Conservation (phyloP, 2,888 invertebrate genomes). For the Caenorhabditis macrosperma region DNA sequence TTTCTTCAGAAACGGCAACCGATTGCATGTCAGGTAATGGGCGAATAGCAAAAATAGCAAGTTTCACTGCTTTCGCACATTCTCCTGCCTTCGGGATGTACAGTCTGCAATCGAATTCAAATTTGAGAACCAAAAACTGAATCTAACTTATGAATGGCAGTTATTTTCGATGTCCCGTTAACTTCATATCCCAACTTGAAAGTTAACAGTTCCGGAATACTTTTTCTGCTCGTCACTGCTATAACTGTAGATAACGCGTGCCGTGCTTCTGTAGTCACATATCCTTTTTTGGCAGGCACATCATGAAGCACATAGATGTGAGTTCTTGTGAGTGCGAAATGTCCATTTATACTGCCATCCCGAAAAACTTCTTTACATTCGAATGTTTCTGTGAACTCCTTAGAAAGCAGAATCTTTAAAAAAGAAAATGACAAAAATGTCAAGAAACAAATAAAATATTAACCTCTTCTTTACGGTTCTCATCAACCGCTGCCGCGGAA, state of each 20-base stretch:
- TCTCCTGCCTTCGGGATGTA: slow-evolving; percentile 79
- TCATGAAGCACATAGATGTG: slow-evolving; percentile 75
- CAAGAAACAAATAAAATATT: too few species aligned
- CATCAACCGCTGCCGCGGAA: slow-evolving; percentile 44
- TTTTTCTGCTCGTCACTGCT: slow-evolving; percentile 96
- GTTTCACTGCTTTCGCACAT: slow-evolving; percentile 79
- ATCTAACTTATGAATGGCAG: slow-evolving; percentile 69
- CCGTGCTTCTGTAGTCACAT: slow-evolving; percentile 90
- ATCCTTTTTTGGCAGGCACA: slow-evolving; percentile 82
- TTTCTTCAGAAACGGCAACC: background rate
- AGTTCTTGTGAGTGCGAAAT: slow-evolving; percentile 75
- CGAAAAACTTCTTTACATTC: slow-evolving; percentile 91
- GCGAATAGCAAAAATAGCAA: slow-evolving; percentile 74
- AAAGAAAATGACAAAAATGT: background rate
- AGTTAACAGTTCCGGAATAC: slow-evolving; percentile 95
- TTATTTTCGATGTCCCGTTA: slow-evolving; percentile 74
- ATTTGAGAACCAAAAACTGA: background rate
- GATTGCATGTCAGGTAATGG: slow-evolving; percentile 49
- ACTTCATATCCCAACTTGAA: slow-evolving; percentile 83
- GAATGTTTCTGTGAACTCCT: slow-evolving; percentile 90
- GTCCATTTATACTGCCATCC: slow-evolving; percentile 60
- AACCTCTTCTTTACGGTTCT: slow-evolving; percentile 63
- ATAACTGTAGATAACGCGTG: slow-evolving; percentile 93
- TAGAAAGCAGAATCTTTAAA: slow-evolving; percentile 77
- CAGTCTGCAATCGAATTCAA: slow-evolving; percentile 62